Base-by-base conservation (phyloP, 2,888 invertebrate genomes). In the Prenolepis imparis region DNA sequence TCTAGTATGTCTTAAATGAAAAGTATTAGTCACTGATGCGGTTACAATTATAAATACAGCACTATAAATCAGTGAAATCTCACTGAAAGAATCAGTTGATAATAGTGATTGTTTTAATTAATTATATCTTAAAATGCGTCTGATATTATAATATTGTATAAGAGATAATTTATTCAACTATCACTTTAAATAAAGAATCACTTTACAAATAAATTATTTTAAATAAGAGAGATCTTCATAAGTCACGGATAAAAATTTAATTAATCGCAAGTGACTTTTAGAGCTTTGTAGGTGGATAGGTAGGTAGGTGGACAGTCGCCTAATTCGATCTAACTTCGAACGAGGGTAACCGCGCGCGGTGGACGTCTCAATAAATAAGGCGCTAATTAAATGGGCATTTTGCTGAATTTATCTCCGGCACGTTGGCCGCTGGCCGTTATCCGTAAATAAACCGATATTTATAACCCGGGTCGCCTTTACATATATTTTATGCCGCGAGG, bases 281-380 rank as follows among this genome's bases (percentile, higher is more conserved):
- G 28, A 32, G 18, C 36, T 39, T 9, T 39, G 39, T 18, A 36
- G 18, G 18, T 15, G 18, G 15, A n/a, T 32, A 48, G 64, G 36
- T 32, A 48, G 64, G 36, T 64, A 52, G 39, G 8, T 48, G 18
- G 48, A 48, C 48, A 52, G 48, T 48, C 18, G 44, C 11, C 70
- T 44, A 70, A 59, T 21, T 78, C 68, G 57, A 9, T 44, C 72
- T 70, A 44, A 57, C 73, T 55, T 64, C 67, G 63, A 59, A 32
- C 39, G 41, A 39, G 48, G 48, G 63, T 63, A 84, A 82, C 59
- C 84, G 83, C 75, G 73, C 87, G 82, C 82, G 86, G 72, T 85
- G 89, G 92, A 94, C 93, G 91, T 93, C 94, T 93, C 94, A 93
- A 94, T 94, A 94, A 94, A 94, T 94, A 94, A 94, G 93, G 93